A percentile compares a stretch with the other conserved stretches of the same genome.
These are phyloP conservation scores for Lutraria lutraria DNA, from an alignment of 2,888 invertebrate species.

Conservation along the genomic window DNA sequence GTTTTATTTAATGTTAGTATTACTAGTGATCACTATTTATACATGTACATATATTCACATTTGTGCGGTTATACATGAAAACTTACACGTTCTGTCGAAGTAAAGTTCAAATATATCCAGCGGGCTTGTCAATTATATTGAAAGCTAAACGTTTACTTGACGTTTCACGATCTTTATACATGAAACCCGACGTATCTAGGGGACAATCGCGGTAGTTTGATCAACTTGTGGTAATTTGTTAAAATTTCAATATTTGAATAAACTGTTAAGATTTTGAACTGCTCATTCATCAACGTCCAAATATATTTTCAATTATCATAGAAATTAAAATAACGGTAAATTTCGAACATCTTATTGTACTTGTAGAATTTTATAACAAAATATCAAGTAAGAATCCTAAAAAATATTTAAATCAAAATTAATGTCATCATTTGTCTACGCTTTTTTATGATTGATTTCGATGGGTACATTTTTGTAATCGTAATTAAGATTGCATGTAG, in stretches of 20 bases:
- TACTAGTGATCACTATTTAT: background rate
- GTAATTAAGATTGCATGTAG: no score
- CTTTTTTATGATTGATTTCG: background rate
- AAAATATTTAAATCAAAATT: background rate
- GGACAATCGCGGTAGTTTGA: slow-evolving; percentile 16
- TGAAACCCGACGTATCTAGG: slow-evolving; percentile 6
- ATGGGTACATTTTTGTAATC: background rate
- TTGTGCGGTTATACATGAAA: background rate
- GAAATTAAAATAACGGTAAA: background rate
- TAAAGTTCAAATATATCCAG: slow-evolving; percentile 23
- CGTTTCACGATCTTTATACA: background rate
- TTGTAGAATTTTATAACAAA: background rate
- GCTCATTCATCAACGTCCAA: slow-evolving; percentile 23
- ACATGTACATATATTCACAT: background rate
- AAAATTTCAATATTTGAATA: background rate
- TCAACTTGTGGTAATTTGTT: slow-evolving; percentile 23
- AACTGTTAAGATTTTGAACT: slow-evolving; percentile 18
- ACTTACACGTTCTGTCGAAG: background rate
- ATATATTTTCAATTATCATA: background rate
- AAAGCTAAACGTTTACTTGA: slow-evolving; percentile 27
- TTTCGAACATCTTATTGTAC: background rate
- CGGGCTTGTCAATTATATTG: slow-evolving; percentile 26
- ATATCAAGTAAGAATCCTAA: background rate
- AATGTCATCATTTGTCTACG: background rate
- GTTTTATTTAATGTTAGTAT: background rate